Percentiles rank a stretch among this genome's conserved stretches.
Evolutionary conservation across 2,888 invertebrate genomes (phyloP).

Genomic region (Watsonalla binaria): DNA sequence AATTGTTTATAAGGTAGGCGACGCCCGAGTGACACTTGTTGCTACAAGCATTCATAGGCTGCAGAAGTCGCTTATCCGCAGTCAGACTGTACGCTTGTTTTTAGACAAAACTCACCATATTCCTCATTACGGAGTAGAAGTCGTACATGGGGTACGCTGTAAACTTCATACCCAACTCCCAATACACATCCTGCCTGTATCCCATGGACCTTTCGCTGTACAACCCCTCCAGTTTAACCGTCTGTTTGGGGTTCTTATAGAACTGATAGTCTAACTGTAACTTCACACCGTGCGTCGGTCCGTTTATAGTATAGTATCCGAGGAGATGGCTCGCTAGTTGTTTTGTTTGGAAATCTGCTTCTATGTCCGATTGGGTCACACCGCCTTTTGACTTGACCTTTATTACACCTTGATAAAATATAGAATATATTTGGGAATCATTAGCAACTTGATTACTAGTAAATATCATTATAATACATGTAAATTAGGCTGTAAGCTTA

Average conservation of each 20-base stretch:
- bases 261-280: conserved; percentile 83
- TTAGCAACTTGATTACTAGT: too few relatives aligned
- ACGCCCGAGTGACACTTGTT: too few relatives aligned
- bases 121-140: conserved; percentile 81
- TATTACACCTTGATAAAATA: conserved; percentile 36
- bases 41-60: too few relatives aligned
- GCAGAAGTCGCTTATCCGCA: too few relatives aligned
- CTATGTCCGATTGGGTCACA: conserved; percentile 86
- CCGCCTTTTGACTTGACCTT: conserved; percentile 73
- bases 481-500: too few relatives aligned
- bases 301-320: conserved; percentile 83
- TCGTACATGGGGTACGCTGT: conserved; percentile 87
- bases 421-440: too few relatives aligned
- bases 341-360: conserved; percentile 87
- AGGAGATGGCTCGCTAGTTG: conserved; percentile 84
- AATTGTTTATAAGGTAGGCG: too few relatives aligned
- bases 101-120: conserved; percentile 72
- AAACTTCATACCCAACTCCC: conserved; percentile 83
- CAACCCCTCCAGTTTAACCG: conserved; percentile 68
- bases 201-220: conserved; percentile 78
- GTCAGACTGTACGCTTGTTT: too few relatives aligned
- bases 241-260: conserved; percentile 75
- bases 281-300: conserved; percentile 76
- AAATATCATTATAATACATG: too few relatives aligned
- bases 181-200: conserved; percentile 79